phyloP scores from a whole-genome alignment of 2,888 invertebrate species.

The Nymphalis polychloros region DNA sequence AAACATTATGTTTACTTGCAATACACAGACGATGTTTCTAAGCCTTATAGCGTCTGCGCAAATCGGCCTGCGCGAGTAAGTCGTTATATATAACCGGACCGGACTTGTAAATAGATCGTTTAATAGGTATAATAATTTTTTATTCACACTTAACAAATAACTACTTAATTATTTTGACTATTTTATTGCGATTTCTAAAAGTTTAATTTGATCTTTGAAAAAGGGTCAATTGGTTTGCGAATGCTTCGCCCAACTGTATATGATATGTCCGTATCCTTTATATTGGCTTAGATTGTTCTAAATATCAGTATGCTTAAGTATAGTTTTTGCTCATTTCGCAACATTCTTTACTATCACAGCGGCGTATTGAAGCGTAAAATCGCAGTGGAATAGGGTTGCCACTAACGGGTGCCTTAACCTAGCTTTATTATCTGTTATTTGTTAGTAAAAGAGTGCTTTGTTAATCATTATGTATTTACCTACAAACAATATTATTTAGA shows the following conservation, averaged over 20 bases:
- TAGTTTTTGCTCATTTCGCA: too few relatives aligned
- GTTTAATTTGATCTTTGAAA: not conserved
- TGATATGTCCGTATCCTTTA: too few relatives aligned
- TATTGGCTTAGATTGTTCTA: too few relatives aligned
- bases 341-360: conserved; percentile 7
- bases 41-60: not conserved
- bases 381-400: conserved; percentile 29
- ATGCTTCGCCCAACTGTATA: too few relatives aligned
- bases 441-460: too few relatives aligned
- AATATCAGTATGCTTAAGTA: too few relatives aligned
- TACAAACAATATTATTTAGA: too few relatives aligned
- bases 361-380: conserved; percentile 40
- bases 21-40: not conserved
- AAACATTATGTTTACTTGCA: not conserved
- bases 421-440: too few relatives aligned
- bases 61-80: not conserved
- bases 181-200: not conserved
- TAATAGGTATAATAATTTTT: conserved; percentile 8
- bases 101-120: not conserved
- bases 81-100: not conserved
- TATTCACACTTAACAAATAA: not conserved
- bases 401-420: too few relatives aligned
- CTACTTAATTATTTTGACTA: not conserved
- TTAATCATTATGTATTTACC: too few relatives aligned
- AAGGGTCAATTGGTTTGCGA: too few relatives aligned